These are phyloP conservation scores for Drosophila simulans DNA, from an alignment of 1,140 invertebrate genomes.

Conservation along the genomic window DNA sequence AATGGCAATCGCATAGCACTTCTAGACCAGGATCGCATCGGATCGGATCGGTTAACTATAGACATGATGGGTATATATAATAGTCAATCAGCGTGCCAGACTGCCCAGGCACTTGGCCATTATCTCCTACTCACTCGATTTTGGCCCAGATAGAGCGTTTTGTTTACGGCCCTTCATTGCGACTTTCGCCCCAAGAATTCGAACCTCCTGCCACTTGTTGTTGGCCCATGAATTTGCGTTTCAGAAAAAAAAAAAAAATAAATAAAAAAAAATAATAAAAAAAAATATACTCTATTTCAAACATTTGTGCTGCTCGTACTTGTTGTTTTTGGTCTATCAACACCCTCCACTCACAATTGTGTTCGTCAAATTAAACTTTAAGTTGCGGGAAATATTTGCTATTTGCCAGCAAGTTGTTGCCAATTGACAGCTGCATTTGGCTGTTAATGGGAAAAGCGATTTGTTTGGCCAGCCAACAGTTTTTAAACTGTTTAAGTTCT, in stretches of 20 bases:
- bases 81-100: conserved; percentile 43
- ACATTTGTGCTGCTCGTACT: conserved; percentile 6
- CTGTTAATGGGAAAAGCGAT: conserved; percentile 14
- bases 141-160: conserved; percentile 31
- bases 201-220: conserved; percentile 3
- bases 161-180: conserved; percentile 16
- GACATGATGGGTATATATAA: conserved; percentile 4
- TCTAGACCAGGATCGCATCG: conserved; percentile 23
- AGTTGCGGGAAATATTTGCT: conserved; percentile 15
- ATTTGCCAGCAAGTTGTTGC: conserved; percentile 4
- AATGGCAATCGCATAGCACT: conserved; percentile 6
- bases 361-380: background rate
- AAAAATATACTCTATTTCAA: background rate
- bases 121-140: background rate
- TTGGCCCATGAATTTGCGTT: conserved; percentile 47
- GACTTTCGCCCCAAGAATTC: conserved; percentile 29
- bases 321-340: no score
- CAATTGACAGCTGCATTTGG: conserved; percentile 20
- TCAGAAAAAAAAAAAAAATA: background rate
- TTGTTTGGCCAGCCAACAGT: conserved; percentile 22
- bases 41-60: background rate
- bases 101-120: conserved; percentile 3
- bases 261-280: conserved; percentile 1
- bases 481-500: background rate
- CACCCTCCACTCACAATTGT: no score